Base-by-base conservation (phyloP, 1,140 invertebrate species). In the Xylocopa sonorina region DNA sequence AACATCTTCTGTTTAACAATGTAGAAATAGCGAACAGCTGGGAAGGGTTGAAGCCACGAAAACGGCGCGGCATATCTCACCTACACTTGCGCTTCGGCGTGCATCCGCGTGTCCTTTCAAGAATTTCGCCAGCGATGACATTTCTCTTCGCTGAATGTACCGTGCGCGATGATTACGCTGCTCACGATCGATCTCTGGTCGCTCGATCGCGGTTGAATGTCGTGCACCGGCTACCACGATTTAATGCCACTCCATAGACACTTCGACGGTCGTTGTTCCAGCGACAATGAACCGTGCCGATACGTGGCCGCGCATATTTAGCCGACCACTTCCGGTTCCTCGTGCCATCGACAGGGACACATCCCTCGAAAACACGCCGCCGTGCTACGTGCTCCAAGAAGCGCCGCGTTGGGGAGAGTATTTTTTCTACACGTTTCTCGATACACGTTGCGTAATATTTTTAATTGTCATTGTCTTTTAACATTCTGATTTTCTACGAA, bases 291-390 rank as follows among this genome's bases (percentile, higher is more conserved):
- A 86, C 82, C 81, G 82, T 60, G 60, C 60, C 62, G 73, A 87
- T 86, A 83, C 86, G 87, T 85, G 74, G 53, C 43, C 82, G 69
- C 50, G 79, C 86, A 88, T 88, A 87, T 86, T 80, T 69, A 88
- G 72, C 78, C 81, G 27, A 78, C 75, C 84, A 80, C 87, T 89
- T 89, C 88, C 88, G 88, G 81, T 88, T 89, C 85, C 86, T 83
- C 84, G 75, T 86, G 71, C 58, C 77, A 48, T 71, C 27, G 55
- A 48, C 69, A 76, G 57, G 50, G 43, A 53, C 43, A 63, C 78
- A 68, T 82, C 60, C 55, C 60, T 75, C 60, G 55, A 81, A 78
- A 85, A 85, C 69, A 74, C 60, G 81, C 48, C 66, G 73, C n/a
- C 68, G 55, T 55, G 62, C 62, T 67, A 68, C 67, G 69, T 50